These are phyloP conservation scores for Pungitius pungitius DNA, from an alignment of 2,113 vertebrate species.

Conservation along the genomic window DNA sequence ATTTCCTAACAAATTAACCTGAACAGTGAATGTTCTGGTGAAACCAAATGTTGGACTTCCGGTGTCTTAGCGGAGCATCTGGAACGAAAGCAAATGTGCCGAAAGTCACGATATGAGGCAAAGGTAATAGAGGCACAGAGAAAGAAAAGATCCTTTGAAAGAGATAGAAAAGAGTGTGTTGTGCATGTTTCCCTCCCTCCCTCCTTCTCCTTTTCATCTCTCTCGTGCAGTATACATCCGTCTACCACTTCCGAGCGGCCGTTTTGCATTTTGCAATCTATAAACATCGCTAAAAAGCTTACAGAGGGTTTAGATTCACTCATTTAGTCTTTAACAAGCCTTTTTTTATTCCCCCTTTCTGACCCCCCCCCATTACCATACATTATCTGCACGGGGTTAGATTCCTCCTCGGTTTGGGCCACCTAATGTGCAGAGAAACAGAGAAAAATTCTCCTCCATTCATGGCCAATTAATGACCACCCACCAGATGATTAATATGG, in stretches of 20 bases:
- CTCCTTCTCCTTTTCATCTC: slow-evolving; percentile 10
- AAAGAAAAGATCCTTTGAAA: neutral
- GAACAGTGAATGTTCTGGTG: slow-evolving; percentile 7
- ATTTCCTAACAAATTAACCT: slow-evolving; percentile 3
- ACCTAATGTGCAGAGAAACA: slow-evolving; percentile 17
- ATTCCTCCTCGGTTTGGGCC: slow-evolving; percentile 8
- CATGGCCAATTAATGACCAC: slow-evolving; percentile 12
- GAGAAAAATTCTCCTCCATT: slow-evolving; percentile 2
- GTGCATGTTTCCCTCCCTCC: neutral
- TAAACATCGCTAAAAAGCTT: slow-evolving; percentile 17
- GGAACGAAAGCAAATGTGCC: neutral
- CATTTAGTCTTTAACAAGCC: slow-evolving; percentile 18
- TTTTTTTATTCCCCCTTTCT: slow-evolving; percentile 27
- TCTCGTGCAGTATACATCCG: neutral
- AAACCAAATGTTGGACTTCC: slow-evolving; percentile 3
- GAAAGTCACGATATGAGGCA: neutral
- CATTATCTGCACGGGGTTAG: slow-evolving; percentile 13
- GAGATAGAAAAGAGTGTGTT: neutral
- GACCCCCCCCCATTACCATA: neutral
- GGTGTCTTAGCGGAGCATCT: neutral
- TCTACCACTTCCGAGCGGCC: slow-evolving; percentile 13
- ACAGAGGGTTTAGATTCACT: slow-evolving; percentile 23
- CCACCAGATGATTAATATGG: slow-evolving; percentile 45
- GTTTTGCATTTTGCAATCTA: neutral
- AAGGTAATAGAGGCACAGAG: neutral